These are phyloP conservation scores for Thera obeliscata DNA, from an alignment of 2,888 invertebrate genomes.

Conservation along the genomic window DNA sequence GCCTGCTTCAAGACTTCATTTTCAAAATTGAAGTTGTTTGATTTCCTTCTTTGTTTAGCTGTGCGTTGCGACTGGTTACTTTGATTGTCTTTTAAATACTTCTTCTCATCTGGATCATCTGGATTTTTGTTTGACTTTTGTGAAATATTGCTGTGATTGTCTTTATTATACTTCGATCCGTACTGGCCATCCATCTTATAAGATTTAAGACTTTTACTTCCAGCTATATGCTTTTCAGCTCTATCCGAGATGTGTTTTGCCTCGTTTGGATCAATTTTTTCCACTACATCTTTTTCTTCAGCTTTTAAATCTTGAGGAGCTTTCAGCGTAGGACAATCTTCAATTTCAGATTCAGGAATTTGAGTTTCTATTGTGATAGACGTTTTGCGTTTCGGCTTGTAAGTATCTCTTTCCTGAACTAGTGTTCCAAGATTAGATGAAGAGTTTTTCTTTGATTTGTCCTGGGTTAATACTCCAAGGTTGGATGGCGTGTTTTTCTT, in stretches of 20 bases:
- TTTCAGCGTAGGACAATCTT: constrained; percentile 79
- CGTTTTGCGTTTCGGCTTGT: constrained; percentile 73
- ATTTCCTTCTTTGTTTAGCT: constrained; percentile 67
- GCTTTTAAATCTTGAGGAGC: constrained; percentile 80
- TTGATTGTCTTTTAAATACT: constrained; percentile 76
- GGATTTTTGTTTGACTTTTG: constrained; percentile 71
- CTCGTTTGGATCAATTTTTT: constrained; percentile 71
- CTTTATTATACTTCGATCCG: constrained; percentile 70
- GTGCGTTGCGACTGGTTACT: constrained; percentile 74
- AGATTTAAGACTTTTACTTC: constrained; percentile 71
- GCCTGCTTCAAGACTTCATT: constrained; percentile 84
- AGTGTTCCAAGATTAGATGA: constrained; percentile 67
- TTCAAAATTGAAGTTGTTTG: constrained; percentile 85
- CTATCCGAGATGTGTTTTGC: constrained; percentile 70
- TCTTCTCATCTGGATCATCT: constrained; percentile 73
- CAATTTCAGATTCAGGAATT: constrained; percentile 80
- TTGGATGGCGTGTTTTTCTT: constrained; percentile 76
- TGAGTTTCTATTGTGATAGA: constrained; percentile 67
- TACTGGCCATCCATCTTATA: constrained; percentile 76
- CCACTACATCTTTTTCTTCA: constrained; percentile 77
- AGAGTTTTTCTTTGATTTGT: constrained; percentile 79
- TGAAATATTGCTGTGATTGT: constrained; percentile 73
- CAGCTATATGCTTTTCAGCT: constrained; percentile 69
- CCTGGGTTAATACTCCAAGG: constrained; percentile 65
- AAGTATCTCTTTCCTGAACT: constrained; percentile 64